Evolutionary conservation across 2,888 invertebrate species (phyloP).

Genomic region (Seira sanloemensis): DNA sequence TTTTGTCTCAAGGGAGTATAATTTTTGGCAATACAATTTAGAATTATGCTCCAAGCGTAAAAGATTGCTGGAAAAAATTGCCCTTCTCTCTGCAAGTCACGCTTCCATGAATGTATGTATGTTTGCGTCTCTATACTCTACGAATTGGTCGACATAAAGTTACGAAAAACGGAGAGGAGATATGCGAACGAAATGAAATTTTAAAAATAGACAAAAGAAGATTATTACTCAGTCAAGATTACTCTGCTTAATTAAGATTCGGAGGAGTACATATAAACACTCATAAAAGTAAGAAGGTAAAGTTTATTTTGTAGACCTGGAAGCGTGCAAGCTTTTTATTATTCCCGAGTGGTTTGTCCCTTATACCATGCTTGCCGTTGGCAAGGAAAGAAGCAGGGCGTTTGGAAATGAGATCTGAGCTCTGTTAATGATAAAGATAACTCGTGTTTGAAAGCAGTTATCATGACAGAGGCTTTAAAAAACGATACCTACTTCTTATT

Average conservation of each 20-base stretch:
- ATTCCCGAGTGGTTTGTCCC: not conserved
- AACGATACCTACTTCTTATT: too few species aligned
- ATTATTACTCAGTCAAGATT: conserved; percentile 70
- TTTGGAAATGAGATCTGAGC: not conserved
- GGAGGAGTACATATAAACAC: conserved; percentile 34
- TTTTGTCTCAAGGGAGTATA: not conserved
- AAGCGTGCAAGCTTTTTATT: too few species aligned
- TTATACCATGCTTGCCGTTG: not conserved
- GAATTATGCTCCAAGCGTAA: not conserved
- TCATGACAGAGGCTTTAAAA: too few species aligned
- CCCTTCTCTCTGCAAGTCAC: not conserved
- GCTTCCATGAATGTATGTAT: not conserved
- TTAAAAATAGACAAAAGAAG: conserved; percentile 63
- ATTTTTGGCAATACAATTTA: not conserved
- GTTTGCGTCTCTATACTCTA: too few species aligned
- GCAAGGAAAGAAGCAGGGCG: not conserved
- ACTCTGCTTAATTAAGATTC: conserved; percentile 72
- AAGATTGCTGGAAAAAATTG: conserved; percentile 14
- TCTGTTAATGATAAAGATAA: not conserved
- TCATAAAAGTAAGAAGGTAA: conserved; percentile 41
- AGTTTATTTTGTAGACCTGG: too few species aligned
- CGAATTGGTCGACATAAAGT: too few species aligned
- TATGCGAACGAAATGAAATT: conserved; percentile 36
- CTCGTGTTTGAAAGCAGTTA: not conserved
- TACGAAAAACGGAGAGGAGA: too few species aligned